Base-by-base conservation (phyloP, 2,113 vertebrate species). In the Xiphophorus couchianus region DNA sequence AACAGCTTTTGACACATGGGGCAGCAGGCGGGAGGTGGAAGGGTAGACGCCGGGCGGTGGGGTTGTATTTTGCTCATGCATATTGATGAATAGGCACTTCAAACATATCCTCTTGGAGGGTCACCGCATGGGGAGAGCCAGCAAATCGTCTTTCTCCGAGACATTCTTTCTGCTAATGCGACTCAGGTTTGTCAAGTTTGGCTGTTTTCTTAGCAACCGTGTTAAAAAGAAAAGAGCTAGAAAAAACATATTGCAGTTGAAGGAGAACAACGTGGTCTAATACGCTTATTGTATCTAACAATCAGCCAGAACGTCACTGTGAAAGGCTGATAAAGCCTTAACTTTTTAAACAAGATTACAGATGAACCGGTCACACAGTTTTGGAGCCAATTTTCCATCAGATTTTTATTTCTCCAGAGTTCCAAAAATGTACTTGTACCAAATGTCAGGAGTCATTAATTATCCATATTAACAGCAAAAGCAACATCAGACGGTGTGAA, bases 61-160 rank as follows among this genome's bases (percentile, higher is more conserved):
- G 76, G 28, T 62, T 62, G 86, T 69, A 84, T 74, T 79, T 73
- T 13, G 1, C 42, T 63, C 82, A 84, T 94, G 90, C 92, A 94
- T 94, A 94, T 94, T 92, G 85, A 94, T 84, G 71, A 89, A 35
- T 12, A 78, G 67, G 81, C 70, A 86, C 84, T 91, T 89, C 76
- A 86, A 86, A 89, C 79, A 89, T 58, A 87, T 81, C 81, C 76
- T 86, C 83, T 87, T 74, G 71, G 68, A 80, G 84, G 79, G 84
- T 83, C 80, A 74, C 75, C 74, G 69, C 79, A 71, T 66, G 73
- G 76, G 84, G 83, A 81, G n/a, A 74, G 74, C 70, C 80, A 68
- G 84, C 83, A 79, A 90, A 85, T 89, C 80, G 86, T 81, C 79
- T 84, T 62, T 83, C 80, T 85, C 84, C 69, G 69, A 83, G 67